Evolutionary conservation across 2,888 invertebrate genomes (phyloP).

Genomic region (Uloborus plumipes): DNA sequence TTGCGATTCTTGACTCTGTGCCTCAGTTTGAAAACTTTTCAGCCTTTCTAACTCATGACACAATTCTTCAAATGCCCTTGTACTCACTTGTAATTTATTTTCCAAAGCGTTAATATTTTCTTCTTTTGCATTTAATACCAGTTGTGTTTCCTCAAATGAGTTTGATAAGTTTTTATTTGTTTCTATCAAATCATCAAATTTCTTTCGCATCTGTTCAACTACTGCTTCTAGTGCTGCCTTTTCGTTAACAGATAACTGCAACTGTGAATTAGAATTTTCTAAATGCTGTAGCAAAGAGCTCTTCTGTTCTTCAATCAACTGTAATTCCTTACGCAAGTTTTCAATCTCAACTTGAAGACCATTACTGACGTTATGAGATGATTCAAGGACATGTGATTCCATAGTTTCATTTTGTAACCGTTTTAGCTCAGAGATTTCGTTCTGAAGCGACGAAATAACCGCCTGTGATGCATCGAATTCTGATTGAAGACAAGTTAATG

Average conservation of each 20-base stretch:
- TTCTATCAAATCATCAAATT: conserved; percentile 27
- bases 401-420: conserved; percentile 7
- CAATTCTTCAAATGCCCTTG: conserved; percentile 11
- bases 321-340: background rate
- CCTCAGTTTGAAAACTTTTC: background rate
- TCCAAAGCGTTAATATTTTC: conserved; percentile 11
- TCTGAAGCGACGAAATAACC: conserved; percentile 9
- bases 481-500: background rate
- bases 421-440: conserved; percentile 18
- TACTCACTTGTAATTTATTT: background rate
- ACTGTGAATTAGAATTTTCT: conserved; percentile 18
- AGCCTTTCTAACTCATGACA: conserved; percentile 14
- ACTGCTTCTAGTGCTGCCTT: conserved; percentile 15
- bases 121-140: background rate
- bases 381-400: conserved; percentile 31
- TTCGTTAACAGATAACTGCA: conserved; percentile 8
- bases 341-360: conserved; percentile 31
- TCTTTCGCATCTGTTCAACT: conserved; percentile 18
- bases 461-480: conserved; percentile 10
- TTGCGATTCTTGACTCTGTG: background rate
- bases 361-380: conserved; percentile 34
- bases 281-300: conserved; percentile 33
- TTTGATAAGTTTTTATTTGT: conserved; percentile 16
- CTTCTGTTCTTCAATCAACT: conserved; percentile 27
- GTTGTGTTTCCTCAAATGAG: conserved; percentile 25